Conservation (phyloP, 2,797 vertebrate genomes). For the Clarias fuscus region DNA sequence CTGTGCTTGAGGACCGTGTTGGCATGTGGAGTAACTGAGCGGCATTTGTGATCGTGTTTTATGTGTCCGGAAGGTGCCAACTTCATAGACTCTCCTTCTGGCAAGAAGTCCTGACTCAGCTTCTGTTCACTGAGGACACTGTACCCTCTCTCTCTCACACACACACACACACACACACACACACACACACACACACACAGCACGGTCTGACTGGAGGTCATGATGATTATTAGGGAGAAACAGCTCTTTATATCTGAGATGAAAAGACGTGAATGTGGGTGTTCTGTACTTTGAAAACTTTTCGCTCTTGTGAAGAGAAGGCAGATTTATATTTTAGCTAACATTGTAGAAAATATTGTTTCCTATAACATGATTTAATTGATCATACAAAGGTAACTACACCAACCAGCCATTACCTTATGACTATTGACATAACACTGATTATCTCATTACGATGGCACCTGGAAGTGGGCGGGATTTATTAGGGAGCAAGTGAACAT, state of each 20-base stretch:
- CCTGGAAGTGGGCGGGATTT: no score
- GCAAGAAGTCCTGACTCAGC: conserved; percentile 75
- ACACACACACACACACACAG: conserved; percentile 22
- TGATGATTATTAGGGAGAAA: conserved; percentile 3
- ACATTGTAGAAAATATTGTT: neutral
- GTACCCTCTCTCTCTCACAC: conserved; percentile 55
- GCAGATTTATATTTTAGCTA: neutral
- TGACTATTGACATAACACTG: no score
- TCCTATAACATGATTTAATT: neutral
- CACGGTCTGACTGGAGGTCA: conserved; percentile 44
- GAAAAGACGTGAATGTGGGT: neutral
- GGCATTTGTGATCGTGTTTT: conserved; percentile 44
- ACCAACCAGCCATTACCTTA: no score
- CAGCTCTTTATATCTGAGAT: neutral
- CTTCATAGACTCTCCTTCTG: conserved; percentile 68
- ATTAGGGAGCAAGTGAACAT: no score
- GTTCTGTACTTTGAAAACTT: neutral
- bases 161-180: conserved; percentile 27
- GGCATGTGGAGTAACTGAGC: conserved; percentile 19
- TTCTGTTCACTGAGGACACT: conserved; percentile 67
- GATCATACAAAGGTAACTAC: neutral
- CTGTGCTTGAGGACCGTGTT: conserved; percentile 27
- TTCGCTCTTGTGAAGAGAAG: neutral
- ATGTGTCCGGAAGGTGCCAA: conserved; percentile 64
- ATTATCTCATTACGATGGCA: no score